Evolutionary conservation across 2,888 invertebrate species (phyloP), one percentile per base, ranked within the genome.

Genomic region (Drosophila parthenogenetica): DNA sequence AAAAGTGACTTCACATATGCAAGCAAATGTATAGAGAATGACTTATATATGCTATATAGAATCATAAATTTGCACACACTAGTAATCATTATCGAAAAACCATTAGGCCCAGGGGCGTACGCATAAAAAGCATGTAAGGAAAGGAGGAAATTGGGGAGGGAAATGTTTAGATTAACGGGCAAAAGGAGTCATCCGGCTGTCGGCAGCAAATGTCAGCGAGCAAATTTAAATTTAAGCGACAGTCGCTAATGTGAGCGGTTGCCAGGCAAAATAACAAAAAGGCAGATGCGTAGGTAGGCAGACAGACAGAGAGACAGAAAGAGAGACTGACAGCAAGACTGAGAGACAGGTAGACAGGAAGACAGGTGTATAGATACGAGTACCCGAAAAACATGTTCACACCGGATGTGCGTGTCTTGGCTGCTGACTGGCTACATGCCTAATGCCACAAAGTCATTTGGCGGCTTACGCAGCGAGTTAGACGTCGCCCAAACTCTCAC

Each of bases 391-490:
- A 16, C 65, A 59, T 37, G 60, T 55, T 48, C 62, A 50, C 74
- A 51, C 48, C 66, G 87, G 85, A 86, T 87, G 83, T 87, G 86
- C 89, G 86, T 87, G 89, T 71, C 79, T 65, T 66, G 79, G 54
- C 59, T 62, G 64, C 40, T 66, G 73, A 45, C 70, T 69, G 65
- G 55, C 69, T 80, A 73, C 62, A 61, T 66, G 70, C 76, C 81
- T 83, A 80, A 78, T 80, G 89, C 86, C 88, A 69, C 89, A 87
- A 87, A 87, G 86, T 87, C 86, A 85, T 87, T 87, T 87, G 81
- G 74, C 71, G 87, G 86, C 86, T 89, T 81, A 77, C 64, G 71
- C 63, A 74, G 59, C 64, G 68, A 63, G 70, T 73, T 73, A 69
- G 62, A 45, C 57, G 60, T 69, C 67, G 42, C 57, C 66, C 69